Percentiles rank a stretch among this genome's conserved stretches.
phyloP scores from a whole-genome alignment of 2,113 vertebrate species.

The Chaetorhynchus papuensis region DNA sequence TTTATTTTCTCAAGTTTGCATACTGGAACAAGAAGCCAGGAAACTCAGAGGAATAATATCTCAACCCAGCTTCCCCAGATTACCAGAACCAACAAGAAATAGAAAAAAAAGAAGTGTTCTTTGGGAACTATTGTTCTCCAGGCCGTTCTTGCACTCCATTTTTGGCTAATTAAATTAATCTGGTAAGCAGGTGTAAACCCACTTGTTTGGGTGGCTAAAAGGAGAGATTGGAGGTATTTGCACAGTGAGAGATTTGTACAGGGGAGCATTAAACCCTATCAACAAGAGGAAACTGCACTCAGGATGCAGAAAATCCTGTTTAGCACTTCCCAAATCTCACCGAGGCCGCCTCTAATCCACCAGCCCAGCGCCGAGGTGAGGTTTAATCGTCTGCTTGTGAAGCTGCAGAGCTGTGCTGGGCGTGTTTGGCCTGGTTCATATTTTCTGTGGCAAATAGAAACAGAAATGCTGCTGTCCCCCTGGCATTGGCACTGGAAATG shows the following conservation, averaged over 20 bases:
- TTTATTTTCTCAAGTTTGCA: neutral
- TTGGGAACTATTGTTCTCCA: slow-evolving; percentile 67
- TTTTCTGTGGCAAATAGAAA: neutral
- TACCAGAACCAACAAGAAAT: neutral
- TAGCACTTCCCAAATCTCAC: slow-evolving; percentile 48
- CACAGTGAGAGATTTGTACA: slow-evolving; percentile 51
- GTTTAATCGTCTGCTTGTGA: neutral
- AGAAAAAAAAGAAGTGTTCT: neutral
- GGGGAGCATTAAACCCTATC: slow-evolving; percentile 57
- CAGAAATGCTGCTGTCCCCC: neutral
- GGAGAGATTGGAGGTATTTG: slow-evolving; percentile 40
- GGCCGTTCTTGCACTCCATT: slow-evolving; percentile 68
- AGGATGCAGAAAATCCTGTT: slow-evolving; percentile 70
- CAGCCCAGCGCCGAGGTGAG: neutral
- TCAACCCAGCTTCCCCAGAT: neutral
- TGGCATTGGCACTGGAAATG: neutral
- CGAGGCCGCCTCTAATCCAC: neutral
- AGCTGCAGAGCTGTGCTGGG: neutral
- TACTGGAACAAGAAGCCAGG: neutral
- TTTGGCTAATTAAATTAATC: slow-evolving; percentile 85
- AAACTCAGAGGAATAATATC: neutral
- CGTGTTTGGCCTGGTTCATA: neutral
- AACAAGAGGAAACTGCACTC: slow-evolving; percentile 56
- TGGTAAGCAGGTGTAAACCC: slow-evolving; percentile 85
- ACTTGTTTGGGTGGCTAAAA: slow-evolving; percentile 70